Base-by-base conservation (phyloP, 2,113 vertebrate genomes). In the Notarius quadriscutis region DNA sequence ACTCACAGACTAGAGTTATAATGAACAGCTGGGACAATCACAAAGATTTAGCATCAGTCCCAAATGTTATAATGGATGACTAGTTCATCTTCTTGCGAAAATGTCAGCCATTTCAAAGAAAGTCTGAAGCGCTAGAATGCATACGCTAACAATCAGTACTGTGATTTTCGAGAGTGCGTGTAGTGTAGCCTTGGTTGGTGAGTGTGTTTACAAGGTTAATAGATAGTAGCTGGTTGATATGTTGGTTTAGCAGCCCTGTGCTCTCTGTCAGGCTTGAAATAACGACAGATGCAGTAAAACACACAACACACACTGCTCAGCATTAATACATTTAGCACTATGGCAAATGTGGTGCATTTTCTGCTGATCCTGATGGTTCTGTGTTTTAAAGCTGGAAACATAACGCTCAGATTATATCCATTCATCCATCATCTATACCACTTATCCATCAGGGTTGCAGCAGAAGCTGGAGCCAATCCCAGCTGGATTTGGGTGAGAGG, bases 261-360 rank as follows among this genome's bases (percentile, higher is more conserved):
- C 7, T 71, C 17, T 34, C 27, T 34, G 27, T 71, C 67, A 71
- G 67, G 67, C 12, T 74, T 48, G 41, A 74, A 74, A 41, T 41
- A 41, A 74, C 71, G 48, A 74, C 72, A 75, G 34, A 72, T 72
- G 69, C 69, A 41, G 15, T 41, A 72, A 72, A 72, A 72, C 69
- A 71, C 27, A 41, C 14, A 5, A 22, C 18, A 75, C 20, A 51
- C 41, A 25, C 9, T 22, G 4, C 8, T 48, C 10, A 25, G 9
- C 48, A 75, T 2, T 14, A 50, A 20, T 12, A 72, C 69, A 72
- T 72, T 34, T 18, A 72, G 69, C 30, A 41, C 69, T 18, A 72
- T 18, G 1, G 30, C 30, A 41, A 71, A 14, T 27, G 22, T 30
- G 30, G 5, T 72, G 0, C 65, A 30, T 72, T 20, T 72, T 41